Conservation (phyloP, 1,140 invertebrate species). For the Condylostylus longicornis region DNA sequence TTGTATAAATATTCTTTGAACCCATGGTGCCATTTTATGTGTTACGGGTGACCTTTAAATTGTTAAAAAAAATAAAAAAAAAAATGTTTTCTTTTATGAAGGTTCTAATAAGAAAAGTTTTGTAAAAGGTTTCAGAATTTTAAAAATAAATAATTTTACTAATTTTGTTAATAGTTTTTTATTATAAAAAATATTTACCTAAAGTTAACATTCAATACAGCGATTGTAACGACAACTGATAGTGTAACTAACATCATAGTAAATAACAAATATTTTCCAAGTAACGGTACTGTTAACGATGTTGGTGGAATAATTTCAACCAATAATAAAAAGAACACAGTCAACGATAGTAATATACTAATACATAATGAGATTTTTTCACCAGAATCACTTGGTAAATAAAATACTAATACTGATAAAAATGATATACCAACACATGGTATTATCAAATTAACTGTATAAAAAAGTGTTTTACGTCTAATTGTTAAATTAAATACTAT, state of each 20-base stretch:
- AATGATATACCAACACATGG: constrained; percentile 94
- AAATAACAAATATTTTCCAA: constrained; percentile 97
- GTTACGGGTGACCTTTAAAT: constrained; percentile 68
- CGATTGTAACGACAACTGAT: constrained; percentile 94
- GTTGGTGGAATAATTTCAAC: constrained; percentile 99
- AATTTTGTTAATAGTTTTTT: neutral
- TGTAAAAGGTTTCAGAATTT: neutral
- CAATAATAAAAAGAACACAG: constrained; percentile 95
- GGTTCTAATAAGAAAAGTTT: neutral
- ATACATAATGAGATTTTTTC: constrained; percentile 97
- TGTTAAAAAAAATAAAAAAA: neutral
- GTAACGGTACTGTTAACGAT: constrained; percentile 87
- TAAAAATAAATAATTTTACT: neutral
- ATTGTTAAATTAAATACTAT: constrained; percentile 97
- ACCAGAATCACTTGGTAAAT: constrained; percentile 93
- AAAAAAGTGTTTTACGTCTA: constrained; percentile 90
- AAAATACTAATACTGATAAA: constrained; percentile 95
- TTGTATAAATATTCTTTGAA: constrained; percentile 74
- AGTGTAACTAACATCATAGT: constrained; percentile 98
- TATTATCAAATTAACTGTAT: constrained; percentile 92
- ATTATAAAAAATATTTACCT: constrained; percentile 35
- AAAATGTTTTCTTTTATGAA: neutral
- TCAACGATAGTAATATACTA: constrained; percentile 94
- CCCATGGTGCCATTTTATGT: constrained; percentile 86
- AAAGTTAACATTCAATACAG: constrained; percentile 97